Base-by-base conservation (phyloP, 2,888 invertebrate species). In the Drosophila tanythrix region DNA sequence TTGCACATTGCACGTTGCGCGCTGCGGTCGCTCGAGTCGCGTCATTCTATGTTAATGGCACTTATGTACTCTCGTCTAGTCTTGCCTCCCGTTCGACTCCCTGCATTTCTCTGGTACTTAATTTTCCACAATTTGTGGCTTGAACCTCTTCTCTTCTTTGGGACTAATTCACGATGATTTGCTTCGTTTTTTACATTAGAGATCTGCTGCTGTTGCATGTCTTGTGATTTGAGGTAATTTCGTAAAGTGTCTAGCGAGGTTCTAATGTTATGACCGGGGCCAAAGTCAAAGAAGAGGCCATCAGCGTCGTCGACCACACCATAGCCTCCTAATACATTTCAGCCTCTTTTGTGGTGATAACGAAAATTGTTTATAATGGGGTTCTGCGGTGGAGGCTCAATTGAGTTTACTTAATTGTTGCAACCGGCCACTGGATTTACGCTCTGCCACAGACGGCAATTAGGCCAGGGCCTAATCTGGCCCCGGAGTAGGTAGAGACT, bases 241-340 rank as follows among this genome's bases (percentile, higher is more conserved):
- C 63, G 81, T 89, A 86, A 90, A 89, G 90, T 91, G 91, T 91
- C 89, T 90, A 82, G 71, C 75, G 69, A 89, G 90, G 89, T 83
- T 89, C 89, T 90, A 90, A 90, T 90, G 89, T 82, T 78, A 85
- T 82, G 88, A 71, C 82, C 88, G 71, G 69, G 71, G 66, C 70
- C 61, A 40, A 48, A 66, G 50, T 62, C 73, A 31, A n/a, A 35
- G 43, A n/a, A 43, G 35, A 29, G 56, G 40, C 67, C 50, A 52
- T 40, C 29, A n/a, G 31, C 29, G 29, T 29, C 43, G 31, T 38
- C 3, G 27, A 82, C 82, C 63, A 82, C 76, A 82, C 77, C 72
- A 61, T 58, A 48, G 73, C 64, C 73, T 88, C 64, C 73, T 83
- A 84, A 84, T 85, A 86, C 76, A 82, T 74, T 84, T 83, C 56